Percentiles rank a stretch among this genome's conserved stretches.
phyloP scores from a whole-genome alignment of 2,888 invertebrate species.

The Lydus trimaculatus region DNA sequence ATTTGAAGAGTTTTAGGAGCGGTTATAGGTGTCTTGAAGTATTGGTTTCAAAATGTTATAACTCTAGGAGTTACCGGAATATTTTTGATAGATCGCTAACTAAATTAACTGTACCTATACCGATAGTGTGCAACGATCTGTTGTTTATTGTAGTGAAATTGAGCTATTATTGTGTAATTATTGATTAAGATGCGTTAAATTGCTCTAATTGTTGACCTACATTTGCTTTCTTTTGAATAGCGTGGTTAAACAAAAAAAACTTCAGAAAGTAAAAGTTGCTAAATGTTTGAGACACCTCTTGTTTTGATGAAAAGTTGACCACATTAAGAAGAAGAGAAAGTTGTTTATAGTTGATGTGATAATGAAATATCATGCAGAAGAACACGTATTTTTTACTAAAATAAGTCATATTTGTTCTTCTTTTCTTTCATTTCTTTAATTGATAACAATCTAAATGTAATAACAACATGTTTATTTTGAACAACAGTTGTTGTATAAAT shows the following conservation, averaged over 20 bases:
- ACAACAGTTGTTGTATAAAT: constrained; percentile 22
- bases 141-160: no score
- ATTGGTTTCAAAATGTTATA: no score
- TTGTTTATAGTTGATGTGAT: neutral
- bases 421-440: neutral
- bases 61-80: no score
- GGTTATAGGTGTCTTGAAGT: no score
- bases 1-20: no score
- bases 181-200: neutral
- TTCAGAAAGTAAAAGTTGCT: neutral
- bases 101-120: no score
- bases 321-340: neutral
- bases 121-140: no score
- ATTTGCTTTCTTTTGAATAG: neutral
- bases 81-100: no score
- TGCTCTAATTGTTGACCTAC: neutral
- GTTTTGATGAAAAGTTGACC: neutral
- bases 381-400: neutral
- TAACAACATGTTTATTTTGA: constrained; percentile 18
- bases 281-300: neutral
- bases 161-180: neutral
- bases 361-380: neutral
- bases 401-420: neutral
- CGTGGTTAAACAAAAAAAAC: neutral
- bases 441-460: constrained; percentile 18